Conservation (phyloP, 1,140 invertebrate genomes). For the Hycleus cichorii region DNA sequence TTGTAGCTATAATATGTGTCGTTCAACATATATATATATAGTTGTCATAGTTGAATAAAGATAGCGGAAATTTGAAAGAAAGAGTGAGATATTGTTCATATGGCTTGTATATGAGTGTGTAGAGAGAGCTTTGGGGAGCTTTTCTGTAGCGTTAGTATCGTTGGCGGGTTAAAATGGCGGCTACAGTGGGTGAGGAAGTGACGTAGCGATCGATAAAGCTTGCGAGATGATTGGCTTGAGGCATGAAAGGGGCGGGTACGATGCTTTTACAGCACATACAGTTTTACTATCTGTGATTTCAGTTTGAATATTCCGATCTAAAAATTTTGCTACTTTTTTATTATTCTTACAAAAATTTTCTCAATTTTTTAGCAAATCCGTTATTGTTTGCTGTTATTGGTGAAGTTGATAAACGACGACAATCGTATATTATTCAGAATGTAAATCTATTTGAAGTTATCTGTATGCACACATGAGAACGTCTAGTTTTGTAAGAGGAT, state of each 20-base stretch:
- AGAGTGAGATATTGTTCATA: neutral
- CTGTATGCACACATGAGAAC: too few relatives aligned
- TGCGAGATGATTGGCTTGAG: constrained; percentile 31
- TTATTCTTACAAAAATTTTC: too few relatives aligned
- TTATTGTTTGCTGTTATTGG: too few relatives aligned
- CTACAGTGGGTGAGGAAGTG: constrained; percentile 34
- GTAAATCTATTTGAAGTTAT: too few relatives aligned
- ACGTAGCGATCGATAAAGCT: constrained; percentile 39
- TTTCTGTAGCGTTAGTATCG: neutral
- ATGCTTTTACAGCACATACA: constrained; percentile 21
- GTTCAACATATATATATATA: neutral
- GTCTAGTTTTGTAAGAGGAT: too few relatives aligned
- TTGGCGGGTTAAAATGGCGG: constrained; percentile 37
- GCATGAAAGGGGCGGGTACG: constrained; percentile 23
- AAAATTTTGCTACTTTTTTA: constrained; percentile 7
- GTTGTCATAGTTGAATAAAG: too few relatives aligned
- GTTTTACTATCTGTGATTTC: constrained; percentile 35
- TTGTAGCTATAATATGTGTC: constrained; percentile 8
- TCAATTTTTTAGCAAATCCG: too few relatives aligned
- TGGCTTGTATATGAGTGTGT: constrained; percentile 2
- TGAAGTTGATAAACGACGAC: too few relatives aligned
- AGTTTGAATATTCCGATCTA: constrained; percentile 20
- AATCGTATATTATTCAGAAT: too few relatives aligned
- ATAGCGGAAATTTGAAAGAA: too few relatives aligned
- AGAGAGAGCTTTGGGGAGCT: constrained; percentile 9